Evolutionary conservation across 2,888 invertebrate species (phyloP), one percentile per base, ranked within the genome.

Genomic region (Himalopsyche japonica): DNA sequence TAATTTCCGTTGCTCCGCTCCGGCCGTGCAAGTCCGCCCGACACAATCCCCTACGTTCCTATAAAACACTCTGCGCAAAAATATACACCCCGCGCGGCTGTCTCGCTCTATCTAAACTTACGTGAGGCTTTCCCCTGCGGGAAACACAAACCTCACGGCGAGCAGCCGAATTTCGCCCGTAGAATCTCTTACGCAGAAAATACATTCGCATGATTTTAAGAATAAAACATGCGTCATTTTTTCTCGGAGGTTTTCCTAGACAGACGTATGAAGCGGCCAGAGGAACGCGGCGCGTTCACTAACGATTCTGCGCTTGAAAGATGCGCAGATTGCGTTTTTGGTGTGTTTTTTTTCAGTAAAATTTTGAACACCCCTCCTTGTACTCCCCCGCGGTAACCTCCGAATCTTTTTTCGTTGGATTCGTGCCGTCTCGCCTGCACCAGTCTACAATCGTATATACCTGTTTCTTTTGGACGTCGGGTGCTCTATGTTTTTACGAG

Each of bases 251-350:
- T 79, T 78, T 84, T 57, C 43, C 27, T 57, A 84, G 82, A 84
- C 82, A 76, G 79, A 82, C 70, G 82, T 82, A 70, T 77, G 84
- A 80, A 81, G 82, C 82, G 83, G 82, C 79, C 76, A 80, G 85
- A 85, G 80, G 85, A 57, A 83, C n/a, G 30, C 83, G 79, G 48
- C 83, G 57, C 43, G 80, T 82, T 80, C 76, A 82, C 87, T 92
- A 92, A 92, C 92, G 92, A 92, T 92, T 92, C 92, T 92, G 92
- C 92, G 92, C 92, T 91, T 92, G 92, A 90, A 92, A 92, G 92
- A 92, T 92, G 92, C 92, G 92, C 92, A 92, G 92, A 92, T 92
- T 91, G 91, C 91, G 92, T 92, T 92, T 92, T 92, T 92, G 92
- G 92, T 92, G 92, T 91, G 92, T 92, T 92, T 92, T 92, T 92